Evolutionary conservation across 2,888 invertebrate species (phyloP).

Genomic region (Hydropsyche betteni): DNA sequence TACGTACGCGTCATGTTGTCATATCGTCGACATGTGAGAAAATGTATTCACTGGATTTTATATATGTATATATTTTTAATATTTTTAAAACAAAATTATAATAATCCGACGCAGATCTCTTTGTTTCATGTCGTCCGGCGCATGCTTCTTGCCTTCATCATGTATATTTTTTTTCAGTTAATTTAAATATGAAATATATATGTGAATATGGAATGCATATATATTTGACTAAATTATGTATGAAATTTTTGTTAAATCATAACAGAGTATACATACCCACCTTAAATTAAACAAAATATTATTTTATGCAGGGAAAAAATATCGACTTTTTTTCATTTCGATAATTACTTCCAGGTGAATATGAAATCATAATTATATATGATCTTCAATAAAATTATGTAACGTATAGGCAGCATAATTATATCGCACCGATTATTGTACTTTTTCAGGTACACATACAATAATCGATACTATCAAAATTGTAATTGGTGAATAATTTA

Average conservation of each 20-base stretch:
- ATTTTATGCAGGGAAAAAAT: neutral
- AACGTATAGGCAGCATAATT: neutral
- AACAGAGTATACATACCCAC: slow-evolving; percentile 18
- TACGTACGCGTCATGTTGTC: slow-evolving; percentile 37
- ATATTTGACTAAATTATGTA: slow-evolving; percentile 6
- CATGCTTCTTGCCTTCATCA: slow-evolving; percentile 75
- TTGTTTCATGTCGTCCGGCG: slow-evolving; percentile 60
- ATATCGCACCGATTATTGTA: slow-evolving; percentile 5
- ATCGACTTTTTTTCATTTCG: slow-evolving; percentile 3
- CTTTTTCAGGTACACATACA: neutral
- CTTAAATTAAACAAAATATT: slow-evolving; percentile 1
- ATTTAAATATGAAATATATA: slow-evolving; percentile 37
- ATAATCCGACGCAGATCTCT: slow-evolving; percentile 59
- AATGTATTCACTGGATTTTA: slow-evolving; percentile 29
- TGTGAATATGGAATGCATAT: slow-evolving; percentile 34
- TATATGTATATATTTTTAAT: slow-evolving; percentile 30
- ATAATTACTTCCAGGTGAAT: slow-evolving; percentile 29
- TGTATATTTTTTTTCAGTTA: slow-evolving; percentile 55
- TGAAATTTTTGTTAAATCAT: slow-evolving; percentile 9
- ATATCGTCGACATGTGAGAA: slow-evolving; percentile 31
- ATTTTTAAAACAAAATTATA: slow-evolving; percentile 32
- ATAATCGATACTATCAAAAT: slow-evolving; percentile 10
- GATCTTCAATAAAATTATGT: neutral
- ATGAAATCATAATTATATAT: slow-evolving; percentile 26
- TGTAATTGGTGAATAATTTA: neutral